Percentiles rank a stretch among this genome's conserved stretches.
Evolutionary conservation across 2,888 invertebrate genomes (phyloP).

Genomic region (Andrena bucephala): DNA sequence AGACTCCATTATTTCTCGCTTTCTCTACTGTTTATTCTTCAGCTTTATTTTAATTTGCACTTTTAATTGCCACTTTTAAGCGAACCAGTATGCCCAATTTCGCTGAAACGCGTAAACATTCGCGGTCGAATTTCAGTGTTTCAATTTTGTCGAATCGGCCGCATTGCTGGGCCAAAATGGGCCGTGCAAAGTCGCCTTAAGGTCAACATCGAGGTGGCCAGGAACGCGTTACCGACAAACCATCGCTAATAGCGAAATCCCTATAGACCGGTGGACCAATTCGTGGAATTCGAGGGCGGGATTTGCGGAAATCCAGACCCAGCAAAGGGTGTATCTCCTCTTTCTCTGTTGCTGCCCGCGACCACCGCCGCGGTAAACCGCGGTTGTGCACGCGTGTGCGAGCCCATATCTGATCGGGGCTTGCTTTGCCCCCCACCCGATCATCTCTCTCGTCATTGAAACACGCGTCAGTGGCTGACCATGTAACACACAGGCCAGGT

Average conservation of each 20-base stretch:
- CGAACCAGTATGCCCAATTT: no score
- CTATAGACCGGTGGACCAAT: constrained; percentile 42
- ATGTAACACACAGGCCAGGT: constrained; percentile 65
- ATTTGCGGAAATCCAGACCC: constrained; percentile 36
- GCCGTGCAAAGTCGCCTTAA: constrained; percentile 40
- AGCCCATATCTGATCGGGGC: constrained; percentile 66
- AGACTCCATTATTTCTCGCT: no score
- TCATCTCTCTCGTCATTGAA: constrained; percentile 71
- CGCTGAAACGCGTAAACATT: no score
- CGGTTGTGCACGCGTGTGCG: constrained; percentile 65
- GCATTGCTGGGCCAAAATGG: no score
- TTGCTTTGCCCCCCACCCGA: constrained; percentile 47
- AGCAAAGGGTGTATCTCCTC: constrained; percentile 35
- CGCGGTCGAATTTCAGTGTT: no score
- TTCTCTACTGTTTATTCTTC: no score
- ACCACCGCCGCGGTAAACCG: constrained; percentile 67
- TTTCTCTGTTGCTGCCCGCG: constrained; percentile 26
- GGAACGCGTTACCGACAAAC: constrained; percentile 51
- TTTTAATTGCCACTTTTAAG: no score
- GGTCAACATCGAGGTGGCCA: constrained; percentile 51
- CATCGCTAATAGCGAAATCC: constrained; percentile 50
- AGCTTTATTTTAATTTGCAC: no score
- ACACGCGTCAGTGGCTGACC: constrained; percentile 75
- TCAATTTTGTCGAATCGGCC: no score
- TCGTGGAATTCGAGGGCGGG: constrained; percentile 43